A percentile compares a stretch with the other conserved stretches of the same genome.
These are phyloP conservation scores for Acrossocheilus fasciatus DNA, from an alignment of 2,797 vertebrate genomes.

Conservation along the genomic window DNA sequence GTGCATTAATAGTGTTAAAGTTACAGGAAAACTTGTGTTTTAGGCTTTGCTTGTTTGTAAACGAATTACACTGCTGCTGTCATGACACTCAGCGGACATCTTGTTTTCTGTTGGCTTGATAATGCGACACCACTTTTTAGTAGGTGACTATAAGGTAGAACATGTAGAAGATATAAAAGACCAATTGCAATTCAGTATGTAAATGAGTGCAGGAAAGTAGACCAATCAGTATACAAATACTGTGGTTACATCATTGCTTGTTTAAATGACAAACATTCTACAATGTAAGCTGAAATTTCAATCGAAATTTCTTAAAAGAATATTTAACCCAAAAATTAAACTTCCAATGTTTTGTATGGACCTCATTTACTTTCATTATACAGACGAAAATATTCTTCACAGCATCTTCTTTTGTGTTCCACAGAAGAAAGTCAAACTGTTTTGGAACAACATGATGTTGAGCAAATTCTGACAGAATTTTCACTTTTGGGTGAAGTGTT, in stretches of 20 bases:
- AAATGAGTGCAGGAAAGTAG: not conserved
- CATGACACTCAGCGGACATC: not conserved
- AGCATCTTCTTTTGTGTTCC: not conserved
- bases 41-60: not conserved
- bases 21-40: not conserved
- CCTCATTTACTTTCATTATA: not conserved
- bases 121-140: not conserved
- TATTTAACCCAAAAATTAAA: not conserved
- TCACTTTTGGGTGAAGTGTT: not conserved
- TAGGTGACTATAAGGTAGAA: not conserved
- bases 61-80: not conserved
- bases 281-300: not conserved
- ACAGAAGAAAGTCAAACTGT: not conserved
- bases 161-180: not conserved
- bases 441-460: not conserved
- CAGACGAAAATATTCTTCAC: not conserved
- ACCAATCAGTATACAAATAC: not conserved
- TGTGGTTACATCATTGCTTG: not conserved
- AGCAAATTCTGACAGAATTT: too few species aligned
- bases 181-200: not conserved
- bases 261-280: not conserved
- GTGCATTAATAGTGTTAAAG: not conserved
- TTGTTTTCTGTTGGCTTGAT: not conserved
- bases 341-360: not conserved
- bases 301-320: not conserved